Conservation (phyloP, 1,140 invertebrate genomes). For the Neodiprion virginianus region DNA sequence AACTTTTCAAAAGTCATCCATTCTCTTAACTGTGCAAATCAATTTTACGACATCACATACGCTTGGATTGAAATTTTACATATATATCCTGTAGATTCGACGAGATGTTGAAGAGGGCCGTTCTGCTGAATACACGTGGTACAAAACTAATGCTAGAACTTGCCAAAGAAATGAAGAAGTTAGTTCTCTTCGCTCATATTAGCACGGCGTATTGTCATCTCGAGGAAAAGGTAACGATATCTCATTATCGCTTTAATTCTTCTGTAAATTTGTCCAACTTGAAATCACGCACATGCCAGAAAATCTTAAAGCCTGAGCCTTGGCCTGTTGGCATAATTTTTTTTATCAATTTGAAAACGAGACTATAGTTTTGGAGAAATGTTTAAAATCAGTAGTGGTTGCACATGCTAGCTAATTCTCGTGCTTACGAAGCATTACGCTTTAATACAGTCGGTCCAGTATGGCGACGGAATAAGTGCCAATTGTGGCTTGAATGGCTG, state of each 20-base stretch:
- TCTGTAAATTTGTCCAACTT: slow-evolving; percentile 10
- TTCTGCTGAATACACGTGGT: slow-evolving; percentile 77
- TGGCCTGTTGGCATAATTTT: neutral
- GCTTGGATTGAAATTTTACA: neutral
- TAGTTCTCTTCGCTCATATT: slow-evolving; percentile 68
- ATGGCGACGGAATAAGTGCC: no score
- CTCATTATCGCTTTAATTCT: slow-evolving; percentile 8
- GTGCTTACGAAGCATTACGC: no score
- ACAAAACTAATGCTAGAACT: slow-evolving; percentile 77
- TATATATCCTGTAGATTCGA: slow-evolving; percentile 68
- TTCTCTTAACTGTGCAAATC: no score
- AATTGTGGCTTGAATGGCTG: no score
- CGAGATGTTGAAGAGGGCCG: slow-evolving; percentile 75
- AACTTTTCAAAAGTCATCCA: no score
- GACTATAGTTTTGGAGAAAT: no score
- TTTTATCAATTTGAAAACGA: no score
- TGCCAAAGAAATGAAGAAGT: slow-evolving; percentile 76
- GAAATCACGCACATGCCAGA: neutral
- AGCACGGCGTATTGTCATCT: slow-evolving; percentile 72
- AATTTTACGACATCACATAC: no score
- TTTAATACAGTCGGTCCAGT: no score
- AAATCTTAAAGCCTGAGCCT: neutral
- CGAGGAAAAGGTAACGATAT: slow-evolving; percentile 54
- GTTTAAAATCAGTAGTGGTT: no score
- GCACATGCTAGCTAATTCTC: no score